These are phyloP conservation scores for Lepidocolaptes lacrymiger DNA, from an alignment of 2,797 vertebrate genomes.

Conservation along the genomic window DNA sequence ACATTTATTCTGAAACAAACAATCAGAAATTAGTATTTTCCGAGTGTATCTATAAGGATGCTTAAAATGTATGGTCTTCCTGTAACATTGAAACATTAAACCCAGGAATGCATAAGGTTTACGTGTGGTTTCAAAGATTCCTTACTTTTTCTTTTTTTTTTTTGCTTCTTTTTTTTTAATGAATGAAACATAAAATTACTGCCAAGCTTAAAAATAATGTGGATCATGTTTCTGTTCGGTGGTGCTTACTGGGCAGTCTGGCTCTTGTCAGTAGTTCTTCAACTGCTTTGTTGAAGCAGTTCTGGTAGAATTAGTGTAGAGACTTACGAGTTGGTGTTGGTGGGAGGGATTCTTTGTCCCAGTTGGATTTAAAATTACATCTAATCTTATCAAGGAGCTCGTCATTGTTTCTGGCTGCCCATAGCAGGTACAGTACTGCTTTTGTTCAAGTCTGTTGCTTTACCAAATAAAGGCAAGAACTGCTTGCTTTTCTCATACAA, in stretches of 20 bases:
- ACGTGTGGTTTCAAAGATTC: constrained; percentile 45
- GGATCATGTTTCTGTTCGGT: constrained; percentile 78
- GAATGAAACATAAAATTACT: constrained; percentile 73
- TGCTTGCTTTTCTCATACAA: constrained; percentile 50
- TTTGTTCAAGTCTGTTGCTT: constrained; percentile 86
- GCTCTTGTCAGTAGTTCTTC: constrained; percentile 78
- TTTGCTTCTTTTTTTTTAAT: background rate
- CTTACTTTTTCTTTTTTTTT: background rate
- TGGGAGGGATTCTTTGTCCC: constrained; percentile 81
- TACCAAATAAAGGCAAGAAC: constrained; percentile 78
- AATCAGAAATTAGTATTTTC: background rate
- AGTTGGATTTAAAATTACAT: constrained; percentile 81
- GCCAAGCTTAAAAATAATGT: constrained; percentile 73
- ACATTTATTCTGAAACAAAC: background rate
- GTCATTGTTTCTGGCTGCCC: constrained; percentile 83
- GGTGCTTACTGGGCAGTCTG: constrained; percentile 75
- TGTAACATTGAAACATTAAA: constrained; percentile 56
- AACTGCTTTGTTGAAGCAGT: constrained; percentile 48
- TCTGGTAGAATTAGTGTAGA: constrained; percentile 79
- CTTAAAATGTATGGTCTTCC: constrained; percentile 28
- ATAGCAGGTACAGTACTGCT: constrained; percentile 88
- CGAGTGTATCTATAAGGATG: background rate
- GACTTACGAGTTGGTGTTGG: constrained; percentile 71
- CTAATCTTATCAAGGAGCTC: constrained; percentile 86
- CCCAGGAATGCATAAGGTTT: background rate